These are phyloP conservation scores for Agrypnia vestita DNA, from an alignment of 1,140 invertebrate species.

Conservation along the genomic window DNA sequence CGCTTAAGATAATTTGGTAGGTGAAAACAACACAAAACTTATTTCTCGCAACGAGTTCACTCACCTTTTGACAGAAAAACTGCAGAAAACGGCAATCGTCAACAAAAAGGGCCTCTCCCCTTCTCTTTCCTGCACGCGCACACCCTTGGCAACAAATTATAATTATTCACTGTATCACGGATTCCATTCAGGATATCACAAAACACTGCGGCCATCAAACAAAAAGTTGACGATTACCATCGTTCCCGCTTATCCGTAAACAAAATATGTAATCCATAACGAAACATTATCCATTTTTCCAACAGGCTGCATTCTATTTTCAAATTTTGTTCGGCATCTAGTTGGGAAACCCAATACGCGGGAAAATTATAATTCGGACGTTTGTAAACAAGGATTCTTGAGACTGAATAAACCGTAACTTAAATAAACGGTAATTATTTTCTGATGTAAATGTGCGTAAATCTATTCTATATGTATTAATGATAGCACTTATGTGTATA, in stretches of 20 bases:
- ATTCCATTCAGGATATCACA: constrained; percentile 13
- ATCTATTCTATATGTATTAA: not conserved
- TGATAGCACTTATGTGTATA: constrained; percentile 27
- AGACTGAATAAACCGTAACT: not conserved
- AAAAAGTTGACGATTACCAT: not conserved
- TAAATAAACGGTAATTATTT: not conserved
- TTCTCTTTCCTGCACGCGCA: constrained; percentile 33
- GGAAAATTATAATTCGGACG: constrained; percentile 24
- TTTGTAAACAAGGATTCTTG: constrained; percentile 37
- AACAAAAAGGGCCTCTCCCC: constrained; percentile 42
- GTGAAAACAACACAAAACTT: too few relatives aligned
- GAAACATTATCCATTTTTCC: not conserved
- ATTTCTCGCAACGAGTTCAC: constrained; percentile 33
- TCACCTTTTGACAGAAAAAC: constrained; percentile 58
- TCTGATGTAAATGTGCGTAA: not conserved
- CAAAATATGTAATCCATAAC: not conserved
- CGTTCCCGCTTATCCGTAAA: not conserved
- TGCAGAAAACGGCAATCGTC: constrained; percentile 47
- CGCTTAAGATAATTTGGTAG: too few relatives aligned
- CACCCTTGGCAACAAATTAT: constrained; percentile 16
- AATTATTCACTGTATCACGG: constrained; percentile 20
- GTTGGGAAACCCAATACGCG: constrained; percentile 26
- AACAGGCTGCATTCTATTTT: constrained; percentile 6
- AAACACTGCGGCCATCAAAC: too few relatives aligned
- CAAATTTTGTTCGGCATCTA: not conserved